Conservation (phyloP, 2,888 invertebrate genomes). For the Polyploca ridens region DNA sequence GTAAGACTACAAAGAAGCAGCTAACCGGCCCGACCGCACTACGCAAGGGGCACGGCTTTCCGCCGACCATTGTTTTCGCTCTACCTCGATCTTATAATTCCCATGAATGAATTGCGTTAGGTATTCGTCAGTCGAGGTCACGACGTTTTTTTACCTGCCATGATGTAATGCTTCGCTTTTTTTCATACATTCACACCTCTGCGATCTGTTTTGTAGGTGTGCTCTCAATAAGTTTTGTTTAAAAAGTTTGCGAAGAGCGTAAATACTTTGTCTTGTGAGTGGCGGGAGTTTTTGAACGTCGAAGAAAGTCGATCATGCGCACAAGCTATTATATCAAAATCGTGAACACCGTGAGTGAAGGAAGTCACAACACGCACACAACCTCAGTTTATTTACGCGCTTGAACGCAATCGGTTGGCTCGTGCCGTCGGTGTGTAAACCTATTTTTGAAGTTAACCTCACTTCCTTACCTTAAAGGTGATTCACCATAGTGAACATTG, state of each 20-base stretch:
- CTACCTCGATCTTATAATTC: slow-evolving; percentile 57
- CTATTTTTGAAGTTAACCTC: slow-evolving; percentile 78
- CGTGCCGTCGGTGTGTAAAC: slow-evolving; percentile 48
- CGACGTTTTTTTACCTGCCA: slow-evolving; percentile 69
- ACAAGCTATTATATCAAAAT: slow-evolving; percentile 39
- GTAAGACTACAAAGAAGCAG: slow-evolving; percentile 8
- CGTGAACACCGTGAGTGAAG: slow-evolving; percentile 44
- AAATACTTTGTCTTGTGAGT: slow-evolving; percentile 19
- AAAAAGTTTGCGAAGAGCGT: neutral
- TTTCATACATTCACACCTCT: slow-evolving; percentile 49
- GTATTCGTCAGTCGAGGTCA: slow-evolving; percentile 64
- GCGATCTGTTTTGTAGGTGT: neutral
- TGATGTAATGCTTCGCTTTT: slow-evolving; percentile 68
- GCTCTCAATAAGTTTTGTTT: slow-evolving; percentile 2
- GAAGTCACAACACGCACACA: slow-evolving; percentile 36
- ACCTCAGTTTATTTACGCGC: slow-evolving; percentile 68
- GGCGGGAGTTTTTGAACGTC: slow-evolving; percentile 50
- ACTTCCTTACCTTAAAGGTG: slow-evolving; percentile 61
- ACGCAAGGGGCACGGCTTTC: slow-evolving; percentile 29
- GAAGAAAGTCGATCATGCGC: slow-evolving; percentile 57
- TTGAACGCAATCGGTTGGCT: slow-evolving; percentile 43
- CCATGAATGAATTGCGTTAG: slow-evolving; percentile 70
- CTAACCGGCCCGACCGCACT: neutral
- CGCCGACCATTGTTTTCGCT: slow-evolving; percentile 64
- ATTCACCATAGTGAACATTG: slow-evolving; percentile 45